Base-by-base conservation (phyloP, 1,140 invertebrate species). In the Andrena cerasifolii region DNA sequence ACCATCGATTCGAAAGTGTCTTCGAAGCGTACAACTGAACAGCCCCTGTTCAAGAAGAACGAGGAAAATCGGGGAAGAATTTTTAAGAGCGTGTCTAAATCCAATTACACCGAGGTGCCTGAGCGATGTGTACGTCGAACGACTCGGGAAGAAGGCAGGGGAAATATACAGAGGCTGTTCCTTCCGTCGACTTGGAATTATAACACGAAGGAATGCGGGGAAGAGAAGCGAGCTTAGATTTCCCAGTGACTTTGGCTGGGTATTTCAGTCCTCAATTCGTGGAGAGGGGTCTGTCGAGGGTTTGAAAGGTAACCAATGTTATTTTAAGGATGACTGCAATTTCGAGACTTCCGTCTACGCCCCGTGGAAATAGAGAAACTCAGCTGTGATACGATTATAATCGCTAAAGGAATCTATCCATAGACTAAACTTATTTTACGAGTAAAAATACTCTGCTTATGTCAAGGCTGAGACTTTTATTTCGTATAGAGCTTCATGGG, bases 1-100 rank as follows among this genome's bases (percentile, higher is more conserved):
- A 26, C 70, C 74, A 72, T 81, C 76, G 70, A 82, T 79, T 83
- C 63, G 43, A 31, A 80, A 53, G 62, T 72, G 62, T 83, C 80
- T 58, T 58, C 67, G 79, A 78, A 53, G 61, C 28, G 43, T 31
- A 33, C 62, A 79, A 66, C 70, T 58, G 54, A 47, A 43, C 5
- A 12, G 51, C 14, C 67, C 61, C 36, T 26, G 10, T 18, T 33
- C 21, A 24, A 33, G 8, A 21, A 31, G 43, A 31, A 47, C 36
- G 45, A 18, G 58, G 43, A 16, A 49, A 56, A 47, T 47, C 26
- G 36, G 45, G 21, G 72, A 62, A 58, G 66, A 45, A 73, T 53
- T 56, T 33, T 21, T 21, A 40, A 47, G 10, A 40, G 63, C 83
- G 62, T 59, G 26, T 45, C 40, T 61, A 71, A 78, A 84, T 81